phyloP scores from a whole-genome alignment of 2,797 vertebrate species.

The Decapterus maruadsi region DNA sequence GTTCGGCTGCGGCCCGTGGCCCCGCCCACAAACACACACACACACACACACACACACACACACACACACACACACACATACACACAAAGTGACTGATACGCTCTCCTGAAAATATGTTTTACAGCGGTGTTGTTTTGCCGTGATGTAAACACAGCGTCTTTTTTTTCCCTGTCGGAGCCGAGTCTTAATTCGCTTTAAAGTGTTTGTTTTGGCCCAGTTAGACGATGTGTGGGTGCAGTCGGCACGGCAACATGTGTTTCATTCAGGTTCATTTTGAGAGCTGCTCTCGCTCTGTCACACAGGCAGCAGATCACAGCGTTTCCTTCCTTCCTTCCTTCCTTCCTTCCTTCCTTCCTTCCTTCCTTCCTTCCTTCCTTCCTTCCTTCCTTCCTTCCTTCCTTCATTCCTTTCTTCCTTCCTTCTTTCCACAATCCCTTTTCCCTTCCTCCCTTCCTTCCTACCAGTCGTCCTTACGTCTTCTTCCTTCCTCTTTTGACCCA shows the following conservation, averaged over 20 bases:
- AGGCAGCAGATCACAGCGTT: not conserved
- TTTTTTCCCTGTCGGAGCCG: constrained; percentile 2
- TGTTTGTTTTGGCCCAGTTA: constrained; percentile 23
- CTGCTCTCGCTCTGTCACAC: not conserved
- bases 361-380: too few species aligned
- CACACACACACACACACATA: too few species aligned
- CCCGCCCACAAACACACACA: not conserved
- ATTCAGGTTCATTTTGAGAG: constrained; percentile 1
- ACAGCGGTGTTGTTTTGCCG: not conserved
- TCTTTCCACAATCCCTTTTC: too few species aligned
- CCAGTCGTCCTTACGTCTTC: too few species aligned
- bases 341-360: too few species aligned
- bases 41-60: too few species aligned
- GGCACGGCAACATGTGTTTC: not conserved
- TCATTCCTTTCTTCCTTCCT: too few species aligned
- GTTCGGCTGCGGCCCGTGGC: not conserved
- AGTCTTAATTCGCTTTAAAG: constrained; percentile 6
- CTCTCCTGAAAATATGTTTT: constrained; percentile 2
- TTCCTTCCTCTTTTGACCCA: too few species aligned
- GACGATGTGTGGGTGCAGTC: constrained; percentile 29
- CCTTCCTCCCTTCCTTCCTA: too few species aligned
- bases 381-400: too few species aligned
- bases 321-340: too few species aligned
- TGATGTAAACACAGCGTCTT: constrained; percentile 16
- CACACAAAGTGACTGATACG: not conserved